phyloP scores from a whole-genome alignment of 2,113 vertebrate genomes.

The Prunella himalayana region DNA sequence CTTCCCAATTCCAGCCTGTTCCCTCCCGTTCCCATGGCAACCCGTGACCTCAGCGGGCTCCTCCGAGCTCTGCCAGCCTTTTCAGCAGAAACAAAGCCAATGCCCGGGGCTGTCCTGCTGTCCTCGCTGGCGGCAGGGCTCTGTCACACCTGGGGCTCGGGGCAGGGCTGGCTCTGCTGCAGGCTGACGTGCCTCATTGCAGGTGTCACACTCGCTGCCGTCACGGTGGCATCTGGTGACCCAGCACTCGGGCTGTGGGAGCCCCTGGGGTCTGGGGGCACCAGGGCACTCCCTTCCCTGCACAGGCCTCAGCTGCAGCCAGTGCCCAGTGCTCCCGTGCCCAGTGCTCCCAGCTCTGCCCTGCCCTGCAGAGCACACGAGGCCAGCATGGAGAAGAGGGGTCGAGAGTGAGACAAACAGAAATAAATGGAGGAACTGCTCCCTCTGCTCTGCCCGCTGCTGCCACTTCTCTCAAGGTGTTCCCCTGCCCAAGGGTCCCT shows the following conservation, averaged over 20 bases:
- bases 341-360: not conserved
- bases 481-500: not conserved
- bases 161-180: not conserved
- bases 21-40: slow-evolving; percentile 34
- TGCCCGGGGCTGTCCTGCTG: not conserved
- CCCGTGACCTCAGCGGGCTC: slow-evolving; percentile 34
- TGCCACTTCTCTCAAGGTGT: too few relatives aligned
- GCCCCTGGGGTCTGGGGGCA: not conserved
- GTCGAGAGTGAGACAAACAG: accelerated
- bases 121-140: not conserved
- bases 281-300: not conserved
- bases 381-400: not conserved
- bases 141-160: not conserved
- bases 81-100: not conserved
- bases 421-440: not conserved
- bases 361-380: not conserved
- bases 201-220: accelerated
- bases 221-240: accelerated
- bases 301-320: not conserved
- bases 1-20: slow-evolving; percentile 29
- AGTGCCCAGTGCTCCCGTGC: not conserved
- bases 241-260: not conserved
- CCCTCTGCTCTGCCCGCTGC: not conserved
- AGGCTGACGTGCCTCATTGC: accelerated
- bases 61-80: not conserved